phyloP scores from a whole-genome alignment of 2,113 vertebrate species.

The Origma solitaria region DNA sequence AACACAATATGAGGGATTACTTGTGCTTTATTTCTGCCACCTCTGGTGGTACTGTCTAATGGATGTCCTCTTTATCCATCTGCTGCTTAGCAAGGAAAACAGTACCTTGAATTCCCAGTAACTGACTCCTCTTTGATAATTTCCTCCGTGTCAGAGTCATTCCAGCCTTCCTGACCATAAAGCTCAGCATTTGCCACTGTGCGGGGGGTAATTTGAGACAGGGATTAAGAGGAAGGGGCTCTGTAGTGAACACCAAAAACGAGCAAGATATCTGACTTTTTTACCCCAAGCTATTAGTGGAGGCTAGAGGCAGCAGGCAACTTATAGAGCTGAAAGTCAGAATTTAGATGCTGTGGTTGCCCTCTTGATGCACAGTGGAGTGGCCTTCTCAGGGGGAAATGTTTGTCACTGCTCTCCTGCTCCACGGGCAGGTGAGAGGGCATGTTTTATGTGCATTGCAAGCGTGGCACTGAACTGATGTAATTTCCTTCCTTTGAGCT shows the following conservation, averaged over 20 bases:
- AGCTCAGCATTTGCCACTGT: background rate
- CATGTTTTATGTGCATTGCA: background rate
- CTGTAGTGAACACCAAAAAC: background rate
- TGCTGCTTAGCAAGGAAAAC: background rate
- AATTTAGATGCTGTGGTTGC: background rate
- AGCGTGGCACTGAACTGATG: background rate
- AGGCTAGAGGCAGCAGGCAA: background rate
- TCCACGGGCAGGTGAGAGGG: accelerated
- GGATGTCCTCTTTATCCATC: background rate
- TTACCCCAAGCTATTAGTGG: background rate
- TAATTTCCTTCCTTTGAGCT: background rate
- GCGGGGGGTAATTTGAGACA: background rate
- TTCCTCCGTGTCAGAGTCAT: background rate
- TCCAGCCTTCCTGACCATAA: background rate
- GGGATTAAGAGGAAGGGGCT: background rate
- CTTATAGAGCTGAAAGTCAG: background rate
- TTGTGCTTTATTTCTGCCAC: background rate
- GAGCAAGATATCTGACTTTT: background rate
- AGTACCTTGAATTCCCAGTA: background rate
- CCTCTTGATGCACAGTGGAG: background rate
- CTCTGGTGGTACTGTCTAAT: background rate
- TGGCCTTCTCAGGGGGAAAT: background rate
- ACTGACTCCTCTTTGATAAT: background rate
- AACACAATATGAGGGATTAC: background rate
- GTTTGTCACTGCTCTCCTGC: background rate